These are phyloP conservation scores for Carterocephalus palaemon DNA, from an alignment of 2,888 invertebrate species.

Conservation along the genomic window DNA sequence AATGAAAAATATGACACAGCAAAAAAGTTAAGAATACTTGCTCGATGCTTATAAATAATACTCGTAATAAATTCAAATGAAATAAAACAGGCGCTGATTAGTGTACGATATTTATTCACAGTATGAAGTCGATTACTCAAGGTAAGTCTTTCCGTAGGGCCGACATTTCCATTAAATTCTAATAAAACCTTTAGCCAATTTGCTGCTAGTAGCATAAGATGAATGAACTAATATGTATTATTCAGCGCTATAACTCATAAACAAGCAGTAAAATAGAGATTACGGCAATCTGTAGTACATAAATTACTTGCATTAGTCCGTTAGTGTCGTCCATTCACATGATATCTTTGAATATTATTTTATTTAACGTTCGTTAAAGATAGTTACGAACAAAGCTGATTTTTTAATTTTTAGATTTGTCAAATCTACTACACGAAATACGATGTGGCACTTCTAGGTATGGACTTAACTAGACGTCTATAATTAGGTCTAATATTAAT, in stretches of 20 bases:
- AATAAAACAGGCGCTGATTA: too few species aligned
- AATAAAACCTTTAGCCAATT: constrained; percentile 32
- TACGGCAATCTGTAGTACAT: constrained; percentile 48
- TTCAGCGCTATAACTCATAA: constrained; percentile 41
- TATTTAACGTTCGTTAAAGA: too few species aligned
- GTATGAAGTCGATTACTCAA: background rate
- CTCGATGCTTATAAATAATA: too few species aligned
- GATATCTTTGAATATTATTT: background rate
- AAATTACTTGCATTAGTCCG: constrained; percentile 40
- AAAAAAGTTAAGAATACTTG: too few species aligned
- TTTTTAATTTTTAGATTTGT: too few species aligned
- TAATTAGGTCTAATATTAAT: too few species aligned
- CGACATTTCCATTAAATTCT: background rate
- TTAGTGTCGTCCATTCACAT: constrained; percentile 41
- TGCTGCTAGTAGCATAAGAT: constrained; percentile 29
- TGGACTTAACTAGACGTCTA: too few species aligned
- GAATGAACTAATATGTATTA: constrained; percentile 33
- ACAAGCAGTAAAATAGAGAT: constrained; percentile 48
- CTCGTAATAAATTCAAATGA: too few species aligned
- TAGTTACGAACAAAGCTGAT: too few species aligned
- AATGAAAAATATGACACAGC: too few species aligned
- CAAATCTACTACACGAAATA: too few species aligned
- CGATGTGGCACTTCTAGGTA: too few species aligned
- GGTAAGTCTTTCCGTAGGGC: background rate
- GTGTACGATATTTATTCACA: background rate